Evolutionary conservation across 2,888 invertebrate genomes (phyloP).

Genomic region (Poecilus cupreus): DNA sequence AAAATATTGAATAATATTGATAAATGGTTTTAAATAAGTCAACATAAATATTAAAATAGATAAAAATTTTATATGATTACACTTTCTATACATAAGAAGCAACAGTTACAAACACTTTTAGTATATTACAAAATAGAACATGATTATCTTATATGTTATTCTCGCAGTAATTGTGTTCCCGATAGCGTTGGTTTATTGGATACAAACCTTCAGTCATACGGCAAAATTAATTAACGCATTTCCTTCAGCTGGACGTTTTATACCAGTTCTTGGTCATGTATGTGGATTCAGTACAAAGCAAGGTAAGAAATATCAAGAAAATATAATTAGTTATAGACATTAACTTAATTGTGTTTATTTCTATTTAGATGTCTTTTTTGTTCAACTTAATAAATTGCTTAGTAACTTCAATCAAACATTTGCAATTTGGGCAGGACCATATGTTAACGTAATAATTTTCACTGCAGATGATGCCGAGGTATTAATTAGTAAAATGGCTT

Average conservation of each 20-base stretch:
- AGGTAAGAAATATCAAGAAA: no score
- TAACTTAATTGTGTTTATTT: no score
- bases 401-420: neutral
- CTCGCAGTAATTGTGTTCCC: neutral
- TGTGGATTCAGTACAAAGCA: neutral
- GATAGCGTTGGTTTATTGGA: neutral
- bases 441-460: neutral
- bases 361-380: neutral
- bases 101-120: no score
- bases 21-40: no score
- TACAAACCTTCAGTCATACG: neutral
- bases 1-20: no score
- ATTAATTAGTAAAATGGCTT: neutral
- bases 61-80: no score
- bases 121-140: no score
- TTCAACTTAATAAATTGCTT: neutral
- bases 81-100: no score
- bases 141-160: neutral
- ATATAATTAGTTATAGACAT: no score
- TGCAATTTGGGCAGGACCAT: neutral
- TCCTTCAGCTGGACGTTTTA: neutral
- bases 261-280: neutral
- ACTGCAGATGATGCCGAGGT: slow-evolving; percentile 49
- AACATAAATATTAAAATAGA: no score
- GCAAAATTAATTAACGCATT: neutral